Evolutionary conservation across 2,113 vertebrate genomes (phyloP).

Genomic region (Potamarius usumacintae): DNA sequence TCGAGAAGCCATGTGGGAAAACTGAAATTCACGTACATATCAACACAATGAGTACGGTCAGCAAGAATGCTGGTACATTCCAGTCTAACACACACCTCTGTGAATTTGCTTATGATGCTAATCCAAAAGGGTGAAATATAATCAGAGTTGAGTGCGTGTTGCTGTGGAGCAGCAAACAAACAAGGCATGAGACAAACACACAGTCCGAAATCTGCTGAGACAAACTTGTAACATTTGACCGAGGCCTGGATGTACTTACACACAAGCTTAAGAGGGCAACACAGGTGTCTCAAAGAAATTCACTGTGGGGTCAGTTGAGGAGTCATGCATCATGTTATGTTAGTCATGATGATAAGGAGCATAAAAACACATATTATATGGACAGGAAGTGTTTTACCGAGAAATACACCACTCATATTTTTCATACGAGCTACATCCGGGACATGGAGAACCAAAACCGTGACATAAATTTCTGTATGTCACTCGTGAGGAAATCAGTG

Average conservation of each 20-base stretch:
- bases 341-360: not conserved
- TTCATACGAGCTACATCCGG: too few species aligned
- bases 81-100: not conserved
- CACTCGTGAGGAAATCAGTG: too few species aligned
- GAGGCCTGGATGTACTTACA: not conserved
- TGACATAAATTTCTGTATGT: too few species aligned
- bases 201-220: constrained; percentile 6
- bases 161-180: constrained; percentile 24
- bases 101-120: not conserved
- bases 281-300: not conserved
- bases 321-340: not conserved
- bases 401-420: too few species aligned
- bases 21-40: not conserved
- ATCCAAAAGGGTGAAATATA: not conserved
- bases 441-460: too few species aligned
- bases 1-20: not conserved
- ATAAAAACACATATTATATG: not conserved
- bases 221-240: constrained; percentile 16
- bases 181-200: not conserved
- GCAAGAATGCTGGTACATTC: not conserved
- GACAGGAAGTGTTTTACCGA: too few species aligned
- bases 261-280: not conserved
- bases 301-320: not conserved
- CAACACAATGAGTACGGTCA: not conserved
- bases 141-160: not conserved